Evolutionary conservation across 2,797 vertebrate genomes (phyloP).

Genomic region (Leontopithecus rosalia): DNA sequence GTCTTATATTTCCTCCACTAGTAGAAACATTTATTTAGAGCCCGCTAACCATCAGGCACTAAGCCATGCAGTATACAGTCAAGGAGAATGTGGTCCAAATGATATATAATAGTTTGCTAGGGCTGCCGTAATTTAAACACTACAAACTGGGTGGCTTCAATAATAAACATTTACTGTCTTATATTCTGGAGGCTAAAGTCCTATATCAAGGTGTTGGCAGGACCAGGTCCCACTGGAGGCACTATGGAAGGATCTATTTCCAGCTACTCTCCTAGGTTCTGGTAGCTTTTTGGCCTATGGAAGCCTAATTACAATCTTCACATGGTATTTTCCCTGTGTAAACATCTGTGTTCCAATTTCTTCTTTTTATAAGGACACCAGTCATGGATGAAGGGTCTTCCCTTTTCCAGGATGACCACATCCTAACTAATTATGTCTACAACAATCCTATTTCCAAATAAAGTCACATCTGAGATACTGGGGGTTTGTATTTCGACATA

Average conservation of each 20-base stretch:
- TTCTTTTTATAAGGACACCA: background rate
- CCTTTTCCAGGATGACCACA: background rate
- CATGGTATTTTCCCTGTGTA: too few relatives aligned
- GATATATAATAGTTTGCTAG: background rate
- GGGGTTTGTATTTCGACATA: background rate
- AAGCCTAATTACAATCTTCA: background rate
- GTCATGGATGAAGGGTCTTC: background rate
- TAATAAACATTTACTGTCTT: background rate
- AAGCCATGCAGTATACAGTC: background rate
- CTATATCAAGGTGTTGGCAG: background rate
- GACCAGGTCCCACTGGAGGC: background rate
- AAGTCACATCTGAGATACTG: background rate
- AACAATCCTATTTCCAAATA: background rate
- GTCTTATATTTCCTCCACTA: background rate
- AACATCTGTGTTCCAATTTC: background rate
- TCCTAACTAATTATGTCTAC: background rate
- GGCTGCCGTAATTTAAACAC: background rate
- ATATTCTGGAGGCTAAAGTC: background rate
- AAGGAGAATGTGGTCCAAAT: background rate
- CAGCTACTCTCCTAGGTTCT: background rate
- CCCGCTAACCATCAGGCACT: background rate
- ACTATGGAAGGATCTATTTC: background rate
- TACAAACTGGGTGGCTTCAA: background rate
- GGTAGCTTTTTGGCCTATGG: background rate
- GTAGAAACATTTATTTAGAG: background rate